Conservation (phyloP, 2,888 invertebrate genomes). For the Tineola bisselliella region DNA sequence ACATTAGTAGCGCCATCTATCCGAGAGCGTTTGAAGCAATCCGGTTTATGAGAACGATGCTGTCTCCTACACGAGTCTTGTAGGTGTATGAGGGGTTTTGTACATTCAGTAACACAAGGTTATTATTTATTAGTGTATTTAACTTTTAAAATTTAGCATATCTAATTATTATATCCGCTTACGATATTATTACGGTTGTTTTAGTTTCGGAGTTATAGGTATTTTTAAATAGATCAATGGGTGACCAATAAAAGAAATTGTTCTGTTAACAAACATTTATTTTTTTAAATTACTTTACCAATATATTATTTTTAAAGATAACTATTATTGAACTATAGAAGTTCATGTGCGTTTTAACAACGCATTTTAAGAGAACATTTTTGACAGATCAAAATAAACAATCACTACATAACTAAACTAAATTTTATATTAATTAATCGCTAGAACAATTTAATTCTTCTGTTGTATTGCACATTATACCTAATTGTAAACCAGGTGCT, state of each 20-base stretch:
- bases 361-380: not conserved
- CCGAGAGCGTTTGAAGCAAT: constrained; percentile 18
- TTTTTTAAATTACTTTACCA: constrained; percentile 55
- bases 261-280: constrained; percentile 66
- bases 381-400: not conserved
- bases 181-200: too few relatives aligned
- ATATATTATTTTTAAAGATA: constrained; percentile 64
- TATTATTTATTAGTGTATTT: too few relatives aligned
- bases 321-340: constrained; percentile 56
- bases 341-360: constrained; percentile 20
- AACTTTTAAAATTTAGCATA: too few relatives aligned
- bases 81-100: too few relatives aligned
- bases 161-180: too few relatives aligned
- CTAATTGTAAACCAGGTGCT: constrained; percentile 24
- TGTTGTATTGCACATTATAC: constrained; percentile 58
- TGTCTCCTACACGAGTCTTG: not conserved
- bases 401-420: constrained; percentile 6
- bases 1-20: constrained; percentile 46
- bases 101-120: too few relatives aligned
- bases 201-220: too few relatives aligned
- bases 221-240: not conserved
- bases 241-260: constrained; percentile 23
- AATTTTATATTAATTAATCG: constrained; percentile 15
- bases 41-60: not conserved
- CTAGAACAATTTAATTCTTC: constrained; percentile 37